Evolutionary conservation across 2,113 vertebrate genomes (phyloP).

Genomic region (Pollimyrus isidori): DNA sequence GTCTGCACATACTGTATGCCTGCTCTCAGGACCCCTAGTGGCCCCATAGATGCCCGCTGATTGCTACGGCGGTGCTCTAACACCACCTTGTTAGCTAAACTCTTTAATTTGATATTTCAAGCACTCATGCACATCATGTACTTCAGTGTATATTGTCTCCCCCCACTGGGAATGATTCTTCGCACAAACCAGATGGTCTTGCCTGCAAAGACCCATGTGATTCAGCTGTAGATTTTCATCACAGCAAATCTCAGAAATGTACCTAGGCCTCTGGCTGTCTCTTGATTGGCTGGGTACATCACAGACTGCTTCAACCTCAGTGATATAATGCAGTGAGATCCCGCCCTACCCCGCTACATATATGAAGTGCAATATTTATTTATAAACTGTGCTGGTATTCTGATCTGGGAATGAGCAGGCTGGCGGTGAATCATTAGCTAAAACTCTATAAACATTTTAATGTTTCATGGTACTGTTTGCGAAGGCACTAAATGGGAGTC

Average conservation of each 20-base stretch:
- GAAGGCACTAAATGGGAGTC: neutral
- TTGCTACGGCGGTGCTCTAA: neutral
- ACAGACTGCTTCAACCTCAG: neutral
- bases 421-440: neutral
- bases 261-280: neutral
- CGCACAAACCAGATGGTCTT: neutral
- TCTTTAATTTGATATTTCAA: neutral
- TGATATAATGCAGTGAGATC: neutral
- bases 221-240: neutral
- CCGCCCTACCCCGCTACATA: neutral
- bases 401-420: neutral
- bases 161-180: neutral
- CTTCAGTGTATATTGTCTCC: neutral
- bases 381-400: neutral
- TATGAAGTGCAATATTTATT: neutral
- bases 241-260: neutral
- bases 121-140: neutral
- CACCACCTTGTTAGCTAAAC: neutral
- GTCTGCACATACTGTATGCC: neutral
- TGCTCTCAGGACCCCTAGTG: neutral
- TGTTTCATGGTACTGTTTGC: neutral
- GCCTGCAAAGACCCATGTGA: neutral
- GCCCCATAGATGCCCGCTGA: neutral
- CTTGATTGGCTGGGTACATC: neutral
- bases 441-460: neutral